phyloP scores from a whole-genome alignment of 2,113 vertebrate species.

The Mola mola region DNA sequence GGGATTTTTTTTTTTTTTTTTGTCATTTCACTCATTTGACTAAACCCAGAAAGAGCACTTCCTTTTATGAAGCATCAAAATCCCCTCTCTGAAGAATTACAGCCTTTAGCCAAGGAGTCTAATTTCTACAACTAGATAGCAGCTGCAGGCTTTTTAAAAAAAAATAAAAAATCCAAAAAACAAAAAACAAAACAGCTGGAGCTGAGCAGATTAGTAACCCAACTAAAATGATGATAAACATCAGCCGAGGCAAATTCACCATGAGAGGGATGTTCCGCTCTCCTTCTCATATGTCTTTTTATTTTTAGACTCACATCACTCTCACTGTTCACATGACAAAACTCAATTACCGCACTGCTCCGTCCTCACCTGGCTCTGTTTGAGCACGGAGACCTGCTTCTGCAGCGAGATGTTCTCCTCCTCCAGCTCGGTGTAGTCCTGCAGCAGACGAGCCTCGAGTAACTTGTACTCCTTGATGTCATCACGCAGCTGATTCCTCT shows the following conservation, averaged over 20 bases:
- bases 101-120: conserved; percentile 5
- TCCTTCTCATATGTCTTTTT: too few species aligned
- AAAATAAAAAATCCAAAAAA: too few species aligned
- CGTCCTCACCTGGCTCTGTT: conserved; percentile 91
- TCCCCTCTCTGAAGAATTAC: background rate
- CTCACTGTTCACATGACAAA: background rate
- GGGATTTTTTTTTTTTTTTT: background rate
- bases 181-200: conserved; percentile 1
- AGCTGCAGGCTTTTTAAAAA: background rate
- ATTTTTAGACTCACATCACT: background rate
- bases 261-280: background rate
- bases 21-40: conserved; percentile 18
- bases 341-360: too few species aligned
- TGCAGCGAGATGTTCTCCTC: conserved; percentile 99
- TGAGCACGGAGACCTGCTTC: conserved; percentile 95
- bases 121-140: background rate
- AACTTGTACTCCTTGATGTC: conserved; percentile 99
- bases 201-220: background rate
- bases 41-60: conserved; percentile 18
- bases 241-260: background rate
- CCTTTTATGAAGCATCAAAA: background rate
- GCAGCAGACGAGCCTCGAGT: conserved; percentile 91
- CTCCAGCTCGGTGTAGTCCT: conserved; percentile 97
- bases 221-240: conserved; percentile 6
- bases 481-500: conserved; percentile 91